A percentile compares a stretch with the other conserved stretches of the same genome.
Conservation (phyloP, 2,888 invertebrate genomes). For the Plebejus anna region DNA sequence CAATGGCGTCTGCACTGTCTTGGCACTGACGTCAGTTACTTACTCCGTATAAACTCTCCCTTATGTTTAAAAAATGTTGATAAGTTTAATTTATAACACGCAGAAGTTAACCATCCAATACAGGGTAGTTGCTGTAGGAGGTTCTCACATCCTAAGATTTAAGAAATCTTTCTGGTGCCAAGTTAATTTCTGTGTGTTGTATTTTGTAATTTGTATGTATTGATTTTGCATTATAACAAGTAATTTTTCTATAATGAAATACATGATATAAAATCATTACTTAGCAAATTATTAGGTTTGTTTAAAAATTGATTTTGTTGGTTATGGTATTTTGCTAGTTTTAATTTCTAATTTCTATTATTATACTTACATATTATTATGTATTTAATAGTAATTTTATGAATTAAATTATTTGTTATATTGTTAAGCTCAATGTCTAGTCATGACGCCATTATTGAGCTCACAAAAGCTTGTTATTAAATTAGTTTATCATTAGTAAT, state of each 20-base stretch:
- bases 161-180: no score
- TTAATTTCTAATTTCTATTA: not conserved
- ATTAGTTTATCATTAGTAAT: not conserved
- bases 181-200: no score
- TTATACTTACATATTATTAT: not conserved
- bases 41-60: no score
- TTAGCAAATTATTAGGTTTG: no score
- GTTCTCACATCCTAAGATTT: no score
- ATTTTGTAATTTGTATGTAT: no score
- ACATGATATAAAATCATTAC: not conserved
- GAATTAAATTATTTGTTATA: not conserved
- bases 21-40: no score
- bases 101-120: not conserved
- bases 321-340: not conserved
- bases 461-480: conserved; percentile 40
- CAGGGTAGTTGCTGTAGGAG: no score
- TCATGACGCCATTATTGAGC: conserved; percentile 48
- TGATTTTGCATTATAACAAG: not conserved
- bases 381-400: not conserved
- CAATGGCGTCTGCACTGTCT: no score
- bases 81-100: not conserved
- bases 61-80: no score
- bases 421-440: conserved; percentile 49
- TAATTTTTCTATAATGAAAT: not conserved
- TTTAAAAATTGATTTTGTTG: not conserved